Base-by-base conservation (phyloP, 2,888 invertebrate species). In the Drosophila demipolita region DNA sequence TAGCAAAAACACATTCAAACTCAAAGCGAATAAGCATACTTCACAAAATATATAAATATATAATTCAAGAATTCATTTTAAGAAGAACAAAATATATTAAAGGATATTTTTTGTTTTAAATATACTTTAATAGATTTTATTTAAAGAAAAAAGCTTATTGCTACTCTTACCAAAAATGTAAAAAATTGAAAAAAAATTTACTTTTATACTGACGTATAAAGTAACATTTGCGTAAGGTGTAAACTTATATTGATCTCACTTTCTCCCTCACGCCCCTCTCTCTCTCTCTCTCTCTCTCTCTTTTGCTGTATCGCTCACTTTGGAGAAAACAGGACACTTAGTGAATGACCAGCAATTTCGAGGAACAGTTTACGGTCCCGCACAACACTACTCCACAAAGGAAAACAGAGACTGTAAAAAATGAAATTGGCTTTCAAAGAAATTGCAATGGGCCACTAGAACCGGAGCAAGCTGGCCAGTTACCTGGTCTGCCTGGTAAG, bases 371-470 rank as follows among this genome's bases (percentile, higher is more conserved):
- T 66, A 75, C 54, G 64, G 65, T 48, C 49, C 57, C 20, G 50
- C 54, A 62, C 58, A 64, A 48, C 50, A 33, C 7, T 33, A 33
- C 7, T 33, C 69, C 36, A n/a, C 12, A 49, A 26, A 33, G 53
- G 57, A 84, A 82, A 82, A 26, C 35, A 55, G 48, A 60, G 55
- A 80, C 48, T 60, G 70, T 68, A 69, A 79, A 78, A 82, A 82
- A 75, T 70, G 73, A 66, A 89, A 87, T 82, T 87, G 78, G 64
- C 82, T 85, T 88, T 84, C 86, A 89, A 82, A 84, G 83, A 87
- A 84, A 84, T 84, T 84, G 83, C 88, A 78, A 59, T 80, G 77
- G 77, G 78, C 49, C 60, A 62, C n/a, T 35, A 55, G 66, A 52
- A 23, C 40, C 23, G 36, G 52, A 49, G 48, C 29, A 55, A 36